Percentiles rank a stretch among this genome's conserved stretches.
Evolutionary conservation across 2,888 invertebrate genomes (phyloP).

Genomic region (Heliconius ethilla): DNA sequence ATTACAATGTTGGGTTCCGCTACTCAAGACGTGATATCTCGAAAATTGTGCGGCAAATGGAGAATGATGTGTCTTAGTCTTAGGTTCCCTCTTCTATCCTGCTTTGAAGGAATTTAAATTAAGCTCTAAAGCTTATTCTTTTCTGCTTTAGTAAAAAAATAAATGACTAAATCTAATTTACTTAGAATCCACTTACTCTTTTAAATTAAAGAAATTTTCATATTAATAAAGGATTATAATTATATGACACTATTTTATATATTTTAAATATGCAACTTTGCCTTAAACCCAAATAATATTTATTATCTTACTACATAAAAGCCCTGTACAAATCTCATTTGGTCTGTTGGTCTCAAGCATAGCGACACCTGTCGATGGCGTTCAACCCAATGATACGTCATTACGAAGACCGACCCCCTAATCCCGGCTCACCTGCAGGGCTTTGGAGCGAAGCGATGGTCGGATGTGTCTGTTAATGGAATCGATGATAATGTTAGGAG

Average conservation of each 20-base stretch:
- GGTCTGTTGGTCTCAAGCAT: conserved; percentile 32
- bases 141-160: not conserved
- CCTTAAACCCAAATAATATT: not conserved
- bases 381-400: conserved; percentile 67
- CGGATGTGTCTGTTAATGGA: conserved; percentile 5
- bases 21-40: too few species aligned
- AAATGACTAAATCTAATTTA: not conserved
- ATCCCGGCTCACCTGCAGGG: conserved; percentile 69
- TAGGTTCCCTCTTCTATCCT: not conserved
- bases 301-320: not conserved
- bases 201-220: too few species aligned
- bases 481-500: conserved; percentile 2
- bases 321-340: conserved; percentile 30
- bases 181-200: not conserved
- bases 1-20: not conserved
- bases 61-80: too few species aligned
- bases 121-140: not conserved
- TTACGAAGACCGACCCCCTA: conserved; percentile 59
- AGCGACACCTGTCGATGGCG: conserved; percentile 66
- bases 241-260: not conserved
- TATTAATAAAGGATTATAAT: too few species aligned
- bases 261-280: not conserved
- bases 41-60: too few species aligned
- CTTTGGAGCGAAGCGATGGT: conserved; percentile 18
- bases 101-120: too few species aligned